Conservation (phyloP, 2,797 vertebrate genomes). For the Spea hammondii region DNA sequence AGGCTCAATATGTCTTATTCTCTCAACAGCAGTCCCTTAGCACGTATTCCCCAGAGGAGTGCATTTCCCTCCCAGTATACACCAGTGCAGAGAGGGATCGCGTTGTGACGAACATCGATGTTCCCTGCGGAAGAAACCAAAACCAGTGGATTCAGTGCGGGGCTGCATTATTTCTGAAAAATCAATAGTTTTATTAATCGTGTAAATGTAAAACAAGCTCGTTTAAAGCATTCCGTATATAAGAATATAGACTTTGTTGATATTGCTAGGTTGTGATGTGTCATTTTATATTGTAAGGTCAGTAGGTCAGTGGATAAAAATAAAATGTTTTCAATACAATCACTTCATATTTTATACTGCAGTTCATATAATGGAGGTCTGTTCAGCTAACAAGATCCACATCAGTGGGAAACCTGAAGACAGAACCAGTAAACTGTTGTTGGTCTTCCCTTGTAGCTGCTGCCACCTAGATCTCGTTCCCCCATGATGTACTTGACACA, state of each 20-base stretch:
- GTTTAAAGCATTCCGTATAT: slow-evolving; percentile 4
- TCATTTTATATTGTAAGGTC: neutral
- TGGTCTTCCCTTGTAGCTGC: too few species aligned
- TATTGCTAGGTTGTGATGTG: neutral
- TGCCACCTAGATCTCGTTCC: too few species aligned
- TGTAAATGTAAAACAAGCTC: neutral
- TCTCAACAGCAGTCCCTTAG: slow-evolving; percentile 65
- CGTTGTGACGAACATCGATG: slow-evolving; percentile 84
- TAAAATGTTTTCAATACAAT: neutral
- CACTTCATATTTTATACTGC: too few species aligned
- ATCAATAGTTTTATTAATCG: slow-evolving; percentile 65
- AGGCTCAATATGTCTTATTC: too few species aligned
- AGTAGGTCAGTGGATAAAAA: neutral
- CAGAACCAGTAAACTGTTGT: too few species aligned
- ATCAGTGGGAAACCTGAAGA: too few species aligned
- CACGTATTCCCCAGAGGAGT: slow-evolving; percentile 78
- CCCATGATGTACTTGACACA: too few species aligned
- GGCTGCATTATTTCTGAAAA: slow-evolving; percentile 89
- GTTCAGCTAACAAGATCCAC: too few species aligned
- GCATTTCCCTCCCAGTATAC: slow-evolving; percentile 88
- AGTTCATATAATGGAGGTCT: too few species aligned
- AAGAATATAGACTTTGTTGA: slow-evolving; percentile 5
- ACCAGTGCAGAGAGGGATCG: slow-evolving; percentile 80
- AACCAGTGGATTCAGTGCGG: slow-evolving; percentile 92
- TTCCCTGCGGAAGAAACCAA: slow-evolving; percentile 82